Base-by-base conservation (phyloP, 2,113 vertebrate genomes). In the Gasterosteus aculeatus region DNA sequence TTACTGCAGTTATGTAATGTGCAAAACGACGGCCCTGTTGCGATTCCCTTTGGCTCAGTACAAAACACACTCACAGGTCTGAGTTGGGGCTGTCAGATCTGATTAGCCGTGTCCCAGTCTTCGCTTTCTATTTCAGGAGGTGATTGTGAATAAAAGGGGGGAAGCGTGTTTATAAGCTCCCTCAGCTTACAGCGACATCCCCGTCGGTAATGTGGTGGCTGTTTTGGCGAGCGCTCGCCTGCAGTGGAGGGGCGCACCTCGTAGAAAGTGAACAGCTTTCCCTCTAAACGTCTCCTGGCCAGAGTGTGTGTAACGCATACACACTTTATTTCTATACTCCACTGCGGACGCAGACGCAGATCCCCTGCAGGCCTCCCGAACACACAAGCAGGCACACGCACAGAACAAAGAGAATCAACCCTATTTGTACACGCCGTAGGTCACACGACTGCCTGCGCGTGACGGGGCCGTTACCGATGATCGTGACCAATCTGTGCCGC, bases 71-170 rank as follows among this genome's bases (percentile, higher is more conserved):
- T 59, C 29, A 41, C 46, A 46, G 58, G 47, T 66, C 57, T 66
- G 22, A 58, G 53, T 51, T 77, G 60, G 22, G 70, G 69, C 62
- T 83, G 49, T 77, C 70, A 72, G 54, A 83, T 88, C 57, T 85
- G 68, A 91, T 92, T 86, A 88, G 80, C 67, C n/a, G 47, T 63
- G 41, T 10, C 41, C 7, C 39, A 39, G 47, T 82, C 53, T 63
- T 81, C 63, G 39, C 79, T 83, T 63, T 69, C 85, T 91, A 80
- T 88, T 83, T 84, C 44, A 89, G 86, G 63, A 73, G 78, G 71
- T 87, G 83, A 87, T 85, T 85, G 86, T 82, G 86, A 77, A 85
- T 85, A 71, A 53, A 87, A 69, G 60, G 83, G 53, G 57, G 77
- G 82, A 53, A 77, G 86, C 65, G 56, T 67, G 15, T 81, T 83